These are phyloP conservation scores for Neotoxoptera formosana DNA, from an alignment of 1,140 invertebrate species.

Conservation along the genomic window DNA sequence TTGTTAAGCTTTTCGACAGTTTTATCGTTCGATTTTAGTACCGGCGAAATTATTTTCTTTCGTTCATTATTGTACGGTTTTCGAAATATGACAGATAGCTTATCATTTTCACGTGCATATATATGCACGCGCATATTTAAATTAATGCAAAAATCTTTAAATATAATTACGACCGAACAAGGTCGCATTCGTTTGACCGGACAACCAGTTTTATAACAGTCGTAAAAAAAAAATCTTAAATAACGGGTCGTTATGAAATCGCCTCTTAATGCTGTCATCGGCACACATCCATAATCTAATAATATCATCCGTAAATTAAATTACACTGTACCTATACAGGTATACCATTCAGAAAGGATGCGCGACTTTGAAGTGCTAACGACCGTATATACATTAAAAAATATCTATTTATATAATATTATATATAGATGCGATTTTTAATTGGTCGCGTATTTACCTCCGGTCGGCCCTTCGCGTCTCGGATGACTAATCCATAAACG, in stretches of 20 bases:
- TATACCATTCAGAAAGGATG: background rate
- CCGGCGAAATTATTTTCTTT: background rate
- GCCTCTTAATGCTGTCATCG: background rate
- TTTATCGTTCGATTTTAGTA: background rate
- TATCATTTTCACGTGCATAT: background rate
- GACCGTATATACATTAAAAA: background rate
- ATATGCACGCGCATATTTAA: background rate
- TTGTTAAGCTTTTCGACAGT: background rate
- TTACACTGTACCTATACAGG: background rate
- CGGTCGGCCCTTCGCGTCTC: background rate
- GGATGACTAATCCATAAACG: constrained; percentile 34
- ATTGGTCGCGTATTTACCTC: constrained; percentile 9
- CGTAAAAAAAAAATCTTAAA: constrained; percentile 26
- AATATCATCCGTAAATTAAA: background rate
- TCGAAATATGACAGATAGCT: background rate
- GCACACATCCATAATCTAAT: background rate
- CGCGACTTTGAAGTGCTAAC: background rate
- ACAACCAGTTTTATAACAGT: constrained; percentile 33
- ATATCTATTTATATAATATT: background rate
- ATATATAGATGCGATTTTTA: constrained; percentile 3
- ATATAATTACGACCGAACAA: constrained; percentile 8
- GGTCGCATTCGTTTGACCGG: background rate
- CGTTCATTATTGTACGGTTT: background rate
- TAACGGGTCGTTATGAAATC: constrained; percentile 48
- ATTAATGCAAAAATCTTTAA: background rate